phyloP scores from a whole-genome alignment of 2,797 vertebrate genomes.

The Myiotriccus ornatus region DNA sequence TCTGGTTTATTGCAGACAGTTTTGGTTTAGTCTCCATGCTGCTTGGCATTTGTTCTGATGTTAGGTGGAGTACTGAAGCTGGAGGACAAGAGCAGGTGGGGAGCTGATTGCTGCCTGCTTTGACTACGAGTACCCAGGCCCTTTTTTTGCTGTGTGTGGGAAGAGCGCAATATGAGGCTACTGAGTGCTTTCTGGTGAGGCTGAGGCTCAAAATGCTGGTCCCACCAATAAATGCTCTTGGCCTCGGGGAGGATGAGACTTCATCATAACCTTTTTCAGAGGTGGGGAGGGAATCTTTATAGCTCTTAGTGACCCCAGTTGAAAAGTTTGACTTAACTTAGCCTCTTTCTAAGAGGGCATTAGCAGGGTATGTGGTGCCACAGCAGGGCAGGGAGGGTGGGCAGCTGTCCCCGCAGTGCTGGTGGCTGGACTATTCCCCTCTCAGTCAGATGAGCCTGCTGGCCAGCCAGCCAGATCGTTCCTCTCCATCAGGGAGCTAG shows the following conservation, averaged over 20 bases:
- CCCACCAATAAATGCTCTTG: background rate
- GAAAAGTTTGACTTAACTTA: background rate
- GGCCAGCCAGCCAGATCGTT: background rate
- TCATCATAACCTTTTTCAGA: background rate
- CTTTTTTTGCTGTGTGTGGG: background rate
- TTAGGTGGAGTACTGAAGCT: background rate
- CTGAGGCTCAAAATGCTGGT: background rate
- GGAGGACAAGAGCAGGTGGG: background rate
- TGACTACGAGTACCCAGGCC: accelerated
- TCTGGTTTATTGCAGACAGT: background rate
- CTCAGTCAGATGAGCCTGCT: background rate
- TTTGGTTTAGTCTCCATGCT: background rate
- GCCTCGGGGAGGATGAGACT: background rate
- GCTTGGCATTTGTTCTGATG: background rate
- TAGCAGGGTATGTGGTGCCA: background rate
- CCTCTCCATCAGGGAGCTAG: background rate
- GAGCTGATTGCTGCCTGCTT: background rate
- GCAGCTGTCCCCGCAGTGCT: background rate
- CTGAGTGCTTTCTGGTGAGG: background rate
- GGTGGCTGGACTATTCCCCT: background rate
- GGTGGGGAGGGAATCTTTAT: background rate
- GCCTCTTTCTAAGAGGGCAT: background rate
- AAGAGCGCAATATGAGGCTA: background rate
- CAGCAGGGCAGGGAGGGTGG: background rate
- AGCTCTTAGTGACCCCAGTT: background rate